Base-by-base conservation (phyloP, 1,140 invertebrate genomes). In the Coelopa frigida region DNA sequence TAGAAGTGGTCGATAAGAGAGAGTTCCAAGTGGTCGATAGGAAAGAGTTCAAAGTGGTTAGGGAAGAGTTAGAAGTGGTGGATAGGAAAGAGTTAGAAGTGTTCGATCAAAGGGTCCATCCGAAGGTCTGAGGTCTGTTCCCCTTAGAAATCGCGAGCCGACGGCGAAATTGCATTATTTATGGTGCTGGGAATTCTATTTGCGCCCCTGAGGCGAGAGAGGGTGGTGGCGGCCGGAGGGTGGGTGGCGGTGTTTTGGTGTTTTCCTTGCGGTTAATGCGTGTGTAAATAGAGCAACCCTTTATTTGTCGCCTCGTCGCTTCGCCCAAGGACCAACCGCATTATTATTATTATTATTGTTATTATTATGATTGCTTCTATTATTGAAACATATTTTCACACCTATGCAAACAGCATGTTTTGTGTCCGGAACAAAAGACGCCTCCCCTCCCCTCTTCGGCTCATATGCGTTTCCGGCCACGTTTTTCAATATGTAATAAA, bases 301-400 rank as follows among this genome's bases (percentile, higher is more conserved):
- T 51, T 46, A 31, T 23, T 50, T 40, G 23, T 43, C 27, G 32
- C 26, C 26, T n/a, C 41, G 42, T 40, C 40, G 48, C 33, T 48
- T 54, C 33, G 33, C 53, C 59, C 55, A 57, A 61, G 14, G 29
- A 37, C 27, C 27, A 38, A 48, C 29, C 29, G 22, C 29, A 57
- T 57, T 64, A 53, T 58, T 58, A 52, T 60, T 55, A 51, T 59
- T 61, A 40, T 31, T 54, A 36, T 40, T 47, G 41, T 43, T 42
- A 42, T 42, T 29, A 24, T 31, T 43, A 4, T 22, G 46, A 46
- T 44, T 43, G 11, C 41, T 41, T 53, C 59, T 59, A 62, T 59
- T 61, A 43, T 44, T 43, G 49, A 42, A 55, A 54, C 62, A 66
- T 66, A 62, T 66, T 64, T 64, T 61, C 43, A 61, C 61, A 64